Evolutionary conservation across 2,888 invertebrate genomes (phyloP), one percentile per base, ranked within the genome.

Genomic region (Leucoptera coffeella): DNA sequence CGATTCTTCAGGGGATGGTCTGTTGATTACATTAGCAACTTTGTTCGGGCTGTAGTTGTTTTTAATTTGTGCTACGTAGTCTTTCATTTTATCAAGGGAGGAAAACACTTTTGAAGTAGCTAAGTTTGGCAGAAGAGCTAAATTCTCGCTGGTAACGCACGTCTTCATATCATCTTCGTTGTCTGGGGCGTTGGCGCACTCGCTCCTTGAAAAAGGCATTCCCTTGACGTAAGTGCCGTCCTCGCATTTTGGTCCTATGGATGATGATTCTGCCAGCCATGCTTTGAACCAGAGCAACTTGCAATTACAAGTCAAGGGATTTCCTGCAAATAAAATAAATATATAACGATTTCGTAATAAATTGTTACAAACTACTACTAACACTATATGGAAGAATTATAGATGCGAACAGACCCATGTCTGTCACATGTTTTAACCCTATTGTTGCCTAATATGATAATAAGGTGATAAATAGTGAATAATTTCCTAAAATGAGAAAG

Each of bases 271-370:
- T 33, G 80, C 78, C 14, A 89, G 55, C 89, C 89, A 90, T 3
- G 81, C 82, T 38, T 86, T 78, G 2, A 91, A 57, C 91, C 91
- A 91, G 28, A 86, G 72, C 50, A 88, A 75, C 34, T 80, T 81
- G 45, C 91, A 91, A 25, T 85, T 80, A 47, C 91, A 91, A 12
- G 77, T 72, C 32, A 92, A 60, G 2, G 91, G 91, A 60, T 91
- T 92, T 15, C 85, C 89, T 88, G 52, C 32, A 58, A 61, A 31
- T n/a, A n/a, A n/a, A n/a, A n/a, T n/a, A n/a, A n/a, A n/a, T n/a
- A n/a, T n/a, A n/a, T n/a, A n/a, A n/a, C n/a, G n/a, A n/a, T n/a
- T n/a, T n/a, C n/a, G n/a, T n/a, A n/a, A n/a, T n/a, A n/a, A n/a
- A n/a, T n/a, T n/a, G n/a, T n/a, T n/a, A n/a, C n/a, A n/a, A n/a